Evolutionary conservation across 2,113 vertebrate species (phyloP).

Genomic region (Ranitomeya imitator): DNA sequence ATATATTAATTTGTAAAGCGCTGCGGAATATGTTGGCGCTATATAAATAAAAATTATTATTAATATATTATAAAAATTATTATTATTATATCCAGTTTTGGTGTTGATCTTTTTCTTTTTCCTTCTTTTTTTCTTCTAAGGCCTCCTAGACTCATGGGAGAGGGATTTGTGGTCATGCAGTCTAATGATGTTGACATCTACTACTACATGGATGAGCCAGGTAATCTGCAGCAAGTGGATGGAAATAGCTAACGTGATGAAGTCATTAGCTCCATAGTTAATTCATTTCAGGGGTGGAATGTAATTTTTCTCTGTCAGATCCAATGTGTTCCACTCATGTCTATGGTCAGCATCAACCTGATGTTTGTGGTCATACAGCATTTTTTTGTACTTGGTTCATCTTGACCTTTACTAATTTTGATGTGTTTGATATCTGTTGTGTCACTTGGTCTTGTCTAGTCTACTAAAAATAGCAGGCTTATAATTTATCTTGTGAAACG

Average conservation of each 20-base stretch:
- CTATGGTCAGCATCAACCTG: constrained; percentile 30
- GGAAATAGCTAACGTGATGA: constrained; percentile 22
- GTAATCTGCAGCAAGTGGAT: constrained; percentile 66
- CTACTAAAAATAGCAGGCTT: background rate
- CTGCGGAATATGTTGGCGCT: too few species aligned
- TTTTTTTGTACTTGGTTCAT: background rate
- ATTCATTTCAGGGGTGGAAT: constrained; percentile 39
- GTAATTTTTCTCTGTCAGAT: constrained; percentile 29
- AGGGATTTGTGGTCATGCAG: constrained; percentile 98
- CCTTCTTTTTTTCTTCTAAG: constrained; percentile 65
- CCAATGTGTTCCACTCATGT: constrained; percentile 33
- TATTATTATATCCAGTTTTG: background rate
- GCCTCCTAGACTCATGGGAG: constrained; percentile 95
- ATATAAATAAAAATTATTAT: too few species aligned
- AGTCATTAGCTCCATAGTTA: constrained; percentile 32
- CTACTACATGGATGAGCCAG: constrained; percentile 97
- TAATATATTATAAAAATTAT: too few species aligned
- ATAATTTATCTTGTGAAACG: background rate
- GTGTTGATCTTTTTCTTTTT: background rate
- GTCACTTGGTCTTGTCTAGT: background rate
- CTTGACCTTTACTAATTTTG: background rate
- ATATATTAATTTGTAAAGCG: too few species aligned
- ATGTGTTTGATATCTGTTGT: background rate
- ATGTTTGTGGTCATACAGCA: background rate
- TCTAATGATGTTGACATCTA: constrained; percentile 99